Base-by-base conservation (phyloP, 1,140 invertebrate genomes). In the Eriocheir sinensis region DNA sequence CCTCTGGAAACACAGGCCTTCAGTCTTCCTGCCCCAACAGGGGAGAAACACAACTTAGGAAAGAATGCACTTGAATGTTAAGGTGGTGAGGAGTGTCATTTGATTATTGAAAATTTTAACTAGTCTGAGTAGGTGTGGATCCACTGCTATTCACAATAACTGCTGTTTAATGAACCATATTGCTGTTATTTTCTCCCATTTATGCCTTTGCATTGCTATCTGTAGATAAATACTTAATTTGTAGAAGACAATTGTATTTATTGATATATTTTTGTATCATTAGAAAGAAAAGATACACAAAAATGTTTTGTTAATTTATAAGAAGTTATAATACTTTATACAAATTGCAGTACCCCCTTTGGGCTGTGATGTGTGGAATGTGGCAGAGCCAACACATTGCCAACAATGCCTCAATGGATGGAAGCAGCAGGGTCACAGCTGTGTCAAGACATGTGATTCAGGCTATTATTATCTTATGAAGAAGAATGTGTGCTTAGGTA, bases 351-450 rank as follows among this genome's bases (percentile, higher is more conserved):
- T 60, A 34, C 86, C 93, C 41, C 93, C 93, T 3, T 0, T 27
- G 21, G 94, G 94, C 6, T 94, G 94, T 60, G 80, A 79, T 44
- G 8, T 72, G 21, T 94, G 94, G 94, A 89, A 94, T 79, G 90
- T 91, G 41, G 91, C 90, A 86, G 89, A 94, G 21, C 94, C 89
- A n/a, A n/a, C 34, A 6, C 21, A 48, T 2, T 94, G 94, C 21
- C 89, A 91, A 21, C 32, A 85, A 34, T 94, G 94, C 79, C 44
- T 40, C 15, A 83, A 38, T 9, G 94, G 94, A 12, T 94, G 94
- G 94, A 36, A 91, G n/a, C 30, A 60, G 41, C 94, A 94, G 44
- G 34, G 60, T 17, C 17, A 40, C 27, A 17, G 15, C 3, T 94
- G 94, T 92, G 89, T 94, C 21, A 44, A 88, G 36, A 34, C 85